A percentile compares a stretch with the other conserved stretches of the same genome.
These are phyloP conservation scores for Drosophila eohydei DNA, from an alignment of 2,888 invertebrate genomes.

Conservation along the genomic window DNA sequence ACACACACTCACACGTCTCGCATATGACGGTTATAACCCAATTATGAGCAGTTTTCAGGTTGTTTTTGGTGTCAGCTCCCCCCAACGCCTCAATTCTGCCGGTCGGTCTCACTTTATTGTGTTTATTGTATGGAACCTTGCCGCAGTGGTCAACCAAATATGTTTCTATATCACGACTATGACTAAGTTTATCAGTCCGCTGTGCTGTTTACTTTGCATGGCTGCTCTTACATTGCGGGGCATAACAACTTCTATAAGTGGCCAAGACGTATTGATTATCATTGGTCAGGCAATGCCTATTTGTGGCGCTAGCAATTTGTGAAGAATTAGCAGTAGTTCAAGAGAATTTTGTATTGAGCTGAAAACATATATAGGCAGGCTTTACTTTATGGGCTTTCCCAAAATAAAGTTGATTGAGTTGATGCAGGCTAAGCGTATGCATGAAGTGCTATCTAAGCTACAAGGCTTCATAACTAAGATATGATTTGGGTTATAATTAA, in stretches of 20 bases:
- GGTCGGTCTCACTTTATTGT: constrained; percentile 30
- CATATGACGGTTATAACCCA: constrained; percentile 72
- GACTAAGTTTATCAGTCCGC: constrained; percentile 49
- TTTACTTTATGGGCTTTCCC: not conserved
- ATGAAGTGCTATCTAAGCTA: not conserved
- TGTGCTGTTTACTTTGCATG: constrained; percentile 28
- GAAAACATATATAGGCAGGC: not conserved
- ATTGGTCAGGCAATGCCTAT: not conserved
- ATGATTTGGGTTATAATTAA: not conserved
- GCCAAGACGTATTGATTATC: constrained; percentile 6
- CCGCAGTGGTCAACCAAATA: constrained; percentile 35
- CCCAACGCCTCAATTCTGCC: constrained; percentile 32
- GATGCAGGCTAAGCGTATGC: not conserved
- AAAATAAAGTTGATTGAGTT: not conserved
- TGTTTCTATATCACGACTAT: constrained; percentile 48
- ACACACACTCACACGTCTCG: constrained; percentile 26
- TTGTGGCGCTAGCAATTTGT: constrained; percentile 1
- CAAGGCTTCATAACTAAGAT: not conserved
- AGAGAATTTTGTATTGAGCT: not conserved
- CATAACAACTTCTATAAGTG: not conserved
- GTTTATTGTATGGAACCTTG: constrained; percentile 21
- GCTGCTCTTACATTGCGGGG: constrained; percentile 2
- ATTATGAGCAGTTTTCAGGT: constrained; percentile 69
- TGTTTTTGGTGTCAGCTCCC: constrained; percentile 70
- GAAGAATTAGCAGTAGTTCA: not conserved